A percentile compares a stretch with the other conserved stretches of the same genome.
phyloP scores from a whole-genome alignment of 2,797 vertebrate species.

The Phaenicophaeus curvirostris region DNA sequence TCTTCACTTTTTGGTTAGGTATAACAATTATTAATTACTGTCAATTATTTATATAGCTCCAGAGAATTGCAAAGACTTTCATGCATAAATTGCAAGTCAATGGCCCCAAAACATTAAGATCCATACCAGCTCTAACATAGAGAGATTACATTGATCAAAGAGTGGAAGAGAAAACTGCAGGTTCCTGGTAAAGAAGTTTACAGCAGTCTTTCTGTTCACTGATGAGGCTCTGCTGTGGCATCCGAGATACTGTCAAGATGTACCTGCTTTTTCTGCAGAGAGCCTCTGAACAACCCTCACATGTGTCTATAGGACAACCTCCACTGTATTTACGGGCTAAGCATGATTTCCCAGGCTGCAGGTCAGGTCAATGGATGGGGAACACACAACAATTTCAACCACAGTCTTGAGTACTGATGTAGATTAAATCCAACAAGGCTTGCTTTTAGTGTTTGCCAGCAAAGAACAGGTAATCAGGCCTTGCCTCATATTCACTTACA shows the following conservation, averaged over 20 bases:
- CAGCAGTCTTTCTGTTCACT: fast-evolving
- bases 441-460: background rate
- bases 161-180: background rate
- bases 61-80: slow-evolving; percentile 12
- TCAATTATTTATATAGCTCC: slow-evolving; percentile 25
- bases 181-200: background rate
- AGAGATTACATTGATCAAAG: background rate
- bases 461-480: background rate
- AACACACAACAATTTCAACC: background rate
- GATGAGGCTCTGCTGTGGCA: background rate
- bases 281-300: background rate
- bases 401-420: background rate
- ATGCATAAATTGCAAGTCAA: background rate
- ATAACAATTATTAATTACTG: slow-evolving; percentile 47
- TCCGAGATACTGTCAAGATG: background rate
- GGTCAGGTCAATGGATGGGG: background rate
- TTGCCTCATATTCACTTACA: fast-evolving
- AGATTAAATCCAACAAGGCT: background rate
- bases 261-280: background rate
- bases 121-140: background rate
- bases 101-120: background rate
- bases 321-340: background rate
- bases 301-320: background rate
- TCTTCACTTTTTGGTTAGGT: slow-evolving; percentile 1
- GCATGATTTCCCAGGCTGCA: background rate